Base-by-base conservation (phyloP, 2,888 invertebrate species). In the Xestia sexstrigata region DNA sequence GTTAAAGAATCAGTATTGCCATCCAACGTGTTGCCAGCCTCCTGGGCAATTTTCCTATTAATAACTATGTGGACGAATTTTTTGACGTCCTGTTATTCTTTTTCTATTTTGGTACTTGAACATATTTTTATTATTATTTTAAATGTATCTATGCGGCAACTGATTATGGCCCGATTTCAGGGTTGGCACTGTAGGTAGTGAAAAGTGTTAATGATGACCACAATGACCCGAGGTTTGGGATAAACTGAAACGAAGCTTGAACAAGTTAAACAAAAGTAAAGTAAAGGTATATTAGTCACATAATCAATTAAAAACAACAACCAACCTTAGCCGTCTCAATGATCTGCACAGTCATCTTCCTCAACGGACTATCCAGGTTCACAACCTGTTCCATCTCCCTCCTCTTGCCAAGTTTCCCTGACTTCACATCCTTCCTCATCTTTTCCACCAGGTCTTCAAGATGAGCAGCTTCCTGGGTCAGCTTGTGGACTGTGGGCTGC, bases 251-350 rank as follows among this genome's bases (percentile, higher is more conserved):
- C 0, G 9, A 42, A 42, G 42, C 42, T 42, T 42, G 42, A 11
- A 15, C 26, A 39, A 52, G 17, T 17, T 39, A 26, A 8, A 20
- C 65, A 0, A 49, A n/a, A 23, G 2, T 13, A 8, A 52, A 42
- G 7, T 9, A 8, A 52, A 52, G 35, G 20, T 23, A 55, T 35
- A 67, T 76, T 68, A 76, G 76, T 76, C 39, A 67, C 77, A 42
- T 2, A 49, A 26, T 26, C 11, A 15, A 30, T 45, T n/a, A 11
- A 49, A n/a, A 71, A 62, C 0, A 47, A 68, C 23, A 23, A 74
- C 85, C 39, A 82, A 96, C 96, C 92, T 93, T 91, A 4, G 93
- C 93, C 77, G 92, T 93, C 5, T 94, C 91, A 71, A 95, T 88
- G n/a, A 95, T 93, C 70, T 92, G 91, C 0, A 88, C 81, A 0